A percentile compares a stretch with the other conserved stretches of the same genome.
Conservation (phyloP, 2,113 vertebrate genomes). For the Phalacrocorax aristotelis region DNA sequence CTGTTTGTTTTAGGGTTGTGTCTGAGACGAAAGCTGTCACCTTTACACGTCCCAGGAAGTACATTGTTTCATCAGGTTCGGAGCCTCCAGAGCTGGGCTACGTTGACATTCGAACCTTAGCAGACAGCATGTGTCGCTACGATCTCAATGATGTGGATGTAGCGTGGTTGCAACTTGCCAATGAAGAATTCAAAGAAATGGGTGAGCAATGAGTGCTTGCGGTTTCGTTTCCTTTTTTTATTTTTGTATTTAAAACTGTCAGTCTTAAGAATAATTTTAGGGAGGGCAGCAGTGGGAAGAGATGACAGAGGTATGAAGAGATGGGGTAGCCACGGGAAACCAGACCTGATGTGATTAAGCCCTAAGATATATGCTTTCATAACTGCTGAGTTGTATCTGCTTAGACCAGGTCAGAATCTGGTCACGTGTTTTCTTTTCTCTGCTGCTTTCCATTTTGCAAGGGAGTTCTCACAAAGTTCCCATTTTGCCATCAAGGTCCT, state of each 20-base stretch:
- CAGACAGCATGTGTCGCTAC: slow-evolving; percentile 88
- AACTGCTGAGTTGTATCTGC: background rate
- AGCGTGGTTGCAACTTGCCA: slow-evolving; percentile 87
- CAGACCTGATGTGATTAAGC: background rate
- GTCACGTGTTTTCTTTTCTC: background rate
- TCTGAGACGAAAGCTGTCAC: slow-evolving; percentile 83
- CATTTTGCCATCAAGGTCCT: background rate
- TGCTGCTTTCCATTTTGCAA: background rate
- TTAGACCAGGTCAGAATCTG: background rate
- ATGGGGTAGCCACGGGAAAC: background rate
- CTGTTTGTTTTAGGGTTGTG: slow-evolving; percentile 72
- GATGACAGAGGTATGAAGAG: background rate
- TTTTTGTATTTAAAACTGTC: background rate
- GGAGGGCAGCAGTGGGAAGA: background rate
- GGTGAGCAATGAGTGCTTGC: slow-evolving; percentile 74
- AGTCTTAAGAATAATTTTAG: background rate
- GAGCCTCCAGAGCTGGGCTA: slow-evolving; percentile 87
- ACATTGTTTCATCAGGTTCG: slow-evolving; percentile 82
- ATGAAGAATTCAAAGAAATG: slow-evolving; percentile 90
- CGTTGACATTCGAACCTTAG: slow-evolving; percentile 87
- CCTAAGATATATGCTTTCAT: fast-evolving
- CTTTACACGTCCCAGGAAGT: slow-evolving; percentile 88
- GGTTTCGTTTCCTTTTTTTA: too few relatives aligned
- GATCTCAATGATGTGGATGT: slow-evolving; percentile 91
- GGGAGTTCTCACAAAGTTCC: background rate